phyloP scores from a whole-genome alignment of 2,113 vertebrate genomes.

The Amblyopsis rosae region DNA sequence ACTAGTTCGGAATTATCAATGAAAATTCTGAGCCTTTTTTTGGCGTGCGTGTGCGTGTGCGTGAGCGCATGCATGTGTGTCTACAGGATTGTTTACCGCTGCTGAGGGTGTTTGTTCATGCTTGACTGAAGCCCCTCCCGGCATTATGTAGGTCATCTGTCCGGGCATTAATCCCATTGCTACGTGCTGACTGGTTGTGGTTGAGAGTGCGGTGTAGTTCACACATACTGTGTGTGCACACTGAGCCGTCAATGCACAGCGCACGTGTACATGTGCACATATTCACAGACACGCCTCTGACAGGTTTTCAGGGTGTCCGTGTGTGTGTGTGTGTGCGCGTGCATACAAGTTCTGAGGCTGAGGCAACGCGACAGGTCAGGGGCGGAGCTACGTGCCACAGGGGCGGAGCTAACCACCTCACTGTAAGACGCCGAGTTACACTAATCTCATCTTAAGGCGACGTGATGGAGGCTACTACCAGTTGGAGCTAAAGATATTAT shows the following conservation, averaged over 20 bases:
- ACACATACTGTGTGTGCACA: slow-evolving; percentile 10
- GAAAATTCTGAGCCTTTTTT: neutral
- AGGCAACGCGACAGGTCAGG: neutral
- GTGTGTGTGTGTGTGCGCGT: slow-evolving; percentile 1
- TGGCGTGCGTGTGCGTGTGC: neutral
- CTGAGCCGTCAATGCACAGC: neutral
- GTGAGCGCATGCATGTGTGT: too few relatives aligned
- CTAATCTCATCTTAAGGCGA: too few relatives aligned
- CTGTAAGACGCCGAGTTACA: neutral
- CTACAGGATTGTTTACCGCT: neutral
- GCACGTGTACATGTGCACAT: neutral
- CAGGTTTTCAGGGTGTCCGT: neutral
- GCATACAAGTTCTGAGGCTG: neutral
- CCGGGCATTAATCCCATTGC: slow-evolving; percentile 41
- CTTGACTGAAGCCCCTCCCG: neutral
- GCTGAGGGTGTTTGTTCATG: slow-evolving; percentile 30
- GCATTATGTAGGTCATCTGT: slow-evolving; percentile 59
- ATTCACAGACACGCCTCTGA: too few relatives aligned
- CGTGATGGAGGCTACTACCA: too few relatives aligned
- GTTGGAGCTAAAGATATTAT: too few relatives aligned
- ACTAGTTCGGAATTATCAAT: too few relatives aligned
- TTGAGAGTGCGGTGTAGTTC: slow-evolving; percentile 30
- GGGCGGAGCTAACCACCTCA: neutral
- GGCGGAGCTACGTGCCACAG: neutral
- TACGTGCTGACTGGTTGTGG: slow-evolving; percentile 31